Evolutionary conservation across 2,797 vertebrate genomes (phyloP).

Genomic region (Phoeniculus purpureus): DNA sequence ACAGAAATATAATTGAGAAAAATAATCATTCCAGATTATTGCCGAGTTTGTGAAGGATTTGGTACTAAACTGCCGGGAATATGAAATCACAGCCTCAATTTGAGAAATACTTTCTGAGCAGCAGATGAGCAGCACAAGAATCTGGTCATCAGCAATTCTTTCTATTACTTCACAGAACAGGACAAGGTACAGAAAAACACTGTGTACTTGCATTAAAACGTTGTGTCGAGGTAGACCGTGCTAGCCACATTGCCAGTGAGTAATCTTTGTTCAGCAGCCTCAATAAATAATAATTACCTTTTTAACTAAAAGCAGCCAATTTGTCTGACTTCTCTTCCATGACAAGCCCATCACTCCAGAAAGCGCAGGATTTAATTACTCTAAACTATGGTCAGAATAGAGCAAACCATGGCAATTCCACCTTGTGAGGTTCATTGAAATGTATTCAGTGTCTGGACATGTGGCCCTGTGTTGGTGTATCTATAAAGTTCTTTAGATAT

Average conservation of each 20-base stretch:
- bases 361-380: not conserved
- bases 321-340: constrained; percentile 6
- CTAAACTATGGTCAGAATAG: not conserved
- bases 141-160: not conserved
- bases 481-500: not conserved
- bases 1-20: not conserved
- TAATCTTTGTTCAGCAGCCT: not conserved
- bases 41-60: not conserved
- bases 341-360: not conserved
- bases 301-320: not conserved
- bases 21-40: not conserved
- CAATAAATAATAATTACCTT: not conserved
- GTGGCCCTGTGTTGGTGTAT: not conserved
- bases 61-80: not conserved
- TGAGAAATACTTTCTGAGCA: not conserved
- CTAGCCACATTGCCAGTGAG: not conserved
- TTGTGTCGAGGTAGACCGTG: not conserved
- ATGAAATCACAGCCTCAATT: not conserved
- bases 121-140: not conserved
- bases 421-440: not conserved
- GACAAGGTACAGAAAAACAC: not conserved
- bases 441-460: not conserved
- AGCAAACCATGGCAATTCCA: not conserved
- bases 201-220: not conserved
- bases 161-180: not conserved